Conservation (phyloP, 1,140 invertebrate genomes). For the Telenomus remus region DNA sequence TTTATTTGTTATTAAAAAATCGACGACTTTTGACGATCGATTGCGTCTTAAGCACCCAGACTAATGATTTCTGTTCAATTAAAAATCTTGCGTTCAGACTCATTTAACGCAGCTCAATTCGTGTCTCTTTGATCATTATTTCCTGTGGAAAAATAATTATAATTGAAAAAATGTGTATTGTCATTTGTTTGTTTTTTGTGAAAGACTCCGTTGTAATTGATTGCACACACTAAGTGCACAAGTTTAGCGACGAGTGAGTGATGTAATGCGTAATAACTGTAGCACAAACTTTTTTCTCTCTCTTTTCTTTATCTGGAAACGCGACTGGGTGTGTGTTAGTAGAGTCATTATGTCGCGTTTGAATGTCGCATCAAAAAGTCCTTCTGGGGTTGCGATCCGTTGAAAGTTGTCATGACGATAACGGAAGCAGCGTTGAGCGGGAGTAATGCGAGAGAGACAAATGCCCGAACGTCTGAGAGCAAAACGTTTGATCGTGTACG, state of each 20-base stretch:
- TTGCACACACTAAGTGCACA: too few relatives aligned
- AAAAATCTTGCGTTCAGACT: too few relatives aligned
- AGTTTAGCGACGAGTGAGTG: too few relatives aligned
- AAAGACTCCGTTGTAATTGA: too few relatives aligned
- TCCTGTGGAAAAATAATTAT: too few relatives aligned
- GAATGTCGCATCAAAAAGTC: slow-evolving; percentile 15
- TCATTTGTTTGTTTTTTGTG: too few relatives aligned
- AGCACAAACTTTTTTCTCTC: neutral
- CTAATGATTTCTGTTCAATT: too few relatives aligned
- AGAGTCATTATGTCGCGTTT: slow-evolving; percentile 1
- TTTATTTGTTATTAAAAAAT: slow-evolving; percentile 23
- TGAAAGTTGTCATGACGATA: slow-evolving; percentile 31
- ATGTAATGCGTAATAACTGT: neutral
- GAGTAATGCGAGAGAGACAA: slow-evolving; percentile 10
- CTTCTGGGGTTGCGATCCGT: slow-evolving; percentile 12
- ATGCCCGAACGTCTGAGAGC: slow-evolving; percentile 12
- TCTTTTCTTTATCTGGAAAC: neutral
- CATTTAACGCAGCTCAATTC: too few relatives aligned
- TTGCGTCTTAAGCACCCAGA: too few relatives aligned
- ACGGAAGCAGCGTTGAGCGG: slow-evolving; percentile 9
- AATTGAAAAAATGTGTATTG: too few relatives aligned
- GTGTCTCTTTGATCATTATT: too few relatives aligned
- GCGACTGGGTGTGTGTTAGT: slow-evolving; percentile 5
- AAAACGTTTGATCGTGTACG: slow-evolving; percentile 13
- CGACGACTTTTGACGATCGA: neutral